Evolutionary conservation across 2,797 vertebrate species (phyloP), one percentile per base, ranked within the genome.

Genomic region (Triplophysa bombifrons): DNA sequence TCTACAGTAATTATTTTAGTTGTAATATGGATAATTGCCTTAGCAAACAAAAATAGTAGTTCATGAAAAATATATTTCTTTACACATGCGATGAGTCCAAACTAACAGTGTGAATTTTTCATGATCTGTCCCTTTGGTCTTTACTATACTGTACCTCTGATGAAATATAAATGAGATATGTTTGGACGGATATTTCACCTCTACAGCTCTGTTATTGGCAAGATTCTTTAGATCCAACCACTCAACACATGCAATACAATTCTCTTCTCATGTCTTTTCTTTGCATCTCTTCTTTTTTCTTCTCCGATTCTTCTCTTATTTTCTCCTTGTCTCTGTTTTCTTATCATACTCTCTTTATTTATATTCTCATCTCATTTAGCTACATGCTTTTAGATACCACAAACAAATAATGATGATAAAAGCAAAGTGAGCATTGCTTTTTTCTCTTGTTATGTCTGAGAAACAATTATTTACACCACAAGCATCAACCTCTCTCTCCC

Each of bases 161-260:
- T 93, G 84, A 92, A 93, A 93, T 90, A 93, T 93, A 92, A 90
- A 94, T 90, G 85, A 86, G 67, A 82, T 16, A 48, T 34, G 16
- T 66, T 41, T 12, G 17, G 61, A 75, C 55, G 61, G n/a, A 38
- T 41, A 51, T 66, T 66, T 66, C 30, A 17, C 61, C 61, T 34
- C 20, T 25, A 41, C 20, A 66, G 73, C 14, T 41, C 4, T 17
- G 30, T 22, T 72, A 19, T 72, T 58, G 53, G 0, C 34, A 34
- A 16, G 58, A 56, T 41, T 22, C 53, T 53, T 65, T 19, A 41
- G 61, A 53, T 30, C 51, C 10, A 53, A 9, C 4, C 17, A 20
- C 30, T 66, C 14, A 13, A 14, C 46, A 3, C 46, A 13, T 14
- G 34, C 6, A 38, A 38, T 41, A 41, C 2, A 41, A 41, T 16